Conservation (phyloP, 2,888 invertebrate genomes). For the Thymelicus lineola region DNA sequence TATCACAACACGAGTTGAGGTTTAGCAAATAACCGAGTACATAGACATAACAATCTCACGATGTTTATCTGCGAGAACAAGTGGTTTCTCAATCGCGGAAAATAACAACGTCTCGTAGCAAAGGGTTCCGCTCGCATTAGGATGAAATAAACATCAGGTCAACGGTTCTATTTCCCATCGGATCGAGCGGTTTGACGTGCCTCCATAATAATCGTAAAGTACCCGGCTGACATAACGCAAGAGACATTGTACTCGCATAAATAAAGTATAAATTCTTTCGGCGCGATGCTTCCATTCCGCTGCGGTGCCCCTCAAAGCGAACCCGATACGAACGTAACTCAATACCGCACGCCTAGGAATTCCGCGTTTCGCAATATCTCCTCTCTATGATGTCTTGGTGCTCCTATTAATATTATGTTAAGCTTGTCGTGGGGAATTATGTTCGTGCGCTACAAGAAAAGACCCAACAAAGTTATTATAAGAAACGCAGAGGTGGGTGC, state of each 20-base stretch:
- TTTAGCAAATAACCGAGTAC: background rate
- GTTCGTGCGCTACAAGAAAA: conserved; percentile 44
- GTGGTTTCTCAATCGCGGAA: conserved; percentile 31
- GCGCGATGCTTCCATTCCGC: conserved; percentile 60
- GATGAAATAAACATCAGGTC: conserved; percentile 43
- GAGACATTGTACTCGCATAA: conserved; percentile 52
- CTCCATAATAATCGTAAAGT: conserved; percentile 58
- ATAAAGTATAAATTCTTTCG: conserved; percentile 56
- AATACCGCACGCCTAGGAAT: conserved; percentile 68
- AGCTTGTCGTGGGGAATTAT: conserved; percentile 52
- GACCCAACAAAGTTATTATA: conserved; percentile 39
- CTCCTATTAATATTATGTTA: conserved; percentile 53
- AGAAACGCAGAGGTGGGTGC: conserved; percentile 26
- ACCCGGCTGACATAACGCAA: conserved; percentile 56
- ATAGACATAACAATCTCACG: conserved; percentile 31
- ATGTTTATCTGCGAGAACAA: conserved; percentile 33
- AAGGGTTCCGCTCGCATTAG: conserved; percentile 36
- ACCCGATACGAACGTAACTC: conserved; percentile 67
- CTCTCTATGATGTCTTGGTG: conserved; percentile 54
- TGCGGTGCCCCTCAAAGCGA: conserved; percentile 68
- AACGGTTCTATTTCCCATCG: conserved; percentile 45
- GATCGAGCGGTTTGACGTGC: conserved; percentile 46
- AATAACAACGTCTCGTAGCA: conserved; percentile 26
- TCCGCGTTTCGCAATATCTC: conserved; percentile 62
- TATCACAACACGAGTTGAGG: background rate